Base-by-base conservation (phyloP, 2,113 vertebrate genomes). In the Stigmatopora argus region DNA sequence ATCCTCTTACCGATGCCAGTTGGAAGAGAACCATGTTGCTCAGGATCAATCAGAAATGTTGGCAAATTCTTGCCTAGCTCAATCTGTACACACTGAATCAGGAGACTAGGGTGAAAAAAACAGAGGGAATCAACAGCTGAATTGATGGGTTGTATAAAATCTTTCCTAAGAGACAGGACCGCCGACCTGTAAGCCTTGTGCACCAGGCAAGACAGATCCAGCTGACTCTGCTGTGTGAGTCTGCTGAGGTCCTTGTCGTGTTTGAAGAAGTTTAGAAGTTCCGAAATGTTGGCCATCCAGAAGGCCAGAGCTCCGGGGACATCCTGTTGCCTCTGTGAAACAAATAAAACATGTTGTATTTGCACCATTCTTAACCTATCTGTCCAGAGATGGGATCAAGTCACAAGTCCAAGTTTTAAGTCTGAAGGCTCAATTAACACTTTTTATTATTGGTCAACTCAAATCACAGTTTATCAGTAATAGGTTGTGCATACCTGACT, bases 251-350 rank as follows among this genome's bases (percentile, higher is more conserved):
- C 93, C 60, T 87, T 74, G 83, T 98, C 96, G 66, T 93, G 92
- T 79, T 94, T 94, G 67, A 98, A 72, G 78, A 98, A 98, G 86
- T 96, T 96, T 68, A 98, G 90, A 6, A 98, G 88, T 71, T 98
- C 96, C 1, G 95, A 96, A 9, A 93, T 89, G 71, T 98, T 98
- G 70, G 95, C 94, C 94, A 96, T 93, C 94, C 96, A 98, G 84
- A 98, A 98, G 65, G 93, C 92, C 66, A 97, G 92, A 4, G 93
- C 92, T 0, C 94, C 93, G 1, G 92, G 91, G 26, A 93, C 93
- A 72, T 89, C 90, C 86, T 93, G 94, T 90, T 96, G 94, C 72
- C 92, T 95, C 96, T 98, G 91, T 60, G 82, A 75, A 82, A 72
- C 38, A 61, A 66, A 72, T 11, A 44, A 49, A 17, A 35, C 5